A percentile compares a stretch with the other conserved stretches of the same genome.
These are phyloP conservation scores for Progne subis DNA, from an alignment of 2,113 vertebrate genomes.

Conservation along the genomic window DNA sequence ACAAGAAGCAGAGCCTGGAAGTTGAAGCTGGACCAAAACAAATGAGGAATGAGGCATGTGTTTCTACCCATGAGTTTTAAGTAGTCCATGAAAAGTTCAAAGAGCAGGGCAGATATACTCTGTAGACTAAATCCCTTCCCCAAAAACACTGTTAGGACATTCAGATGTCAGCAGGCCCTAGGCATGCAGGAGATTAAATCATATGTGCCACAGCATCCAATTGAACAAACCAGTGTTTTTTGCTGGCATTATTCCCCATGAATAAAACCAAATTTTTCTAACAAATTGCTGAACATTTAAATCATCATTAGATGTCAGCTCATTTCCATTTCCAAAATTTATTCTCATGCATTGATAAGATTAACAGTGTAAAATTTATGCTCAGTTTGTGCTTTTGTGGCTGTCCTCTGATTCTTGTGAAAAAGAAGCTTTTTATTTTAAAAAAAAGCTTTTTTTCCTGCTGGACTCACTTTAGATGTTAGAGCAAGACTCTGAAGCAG, in stretches of 20 bases:
- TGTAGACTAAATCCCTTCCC: background rate
- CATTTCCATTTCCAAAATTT: background rate
- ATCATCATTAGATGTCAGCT: background rate
- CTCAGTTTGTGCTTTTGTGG: background rate
- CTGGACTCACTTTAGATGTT: background rate
- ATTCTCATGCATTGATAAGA: background rate
- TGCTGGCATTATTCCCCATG: background rate
- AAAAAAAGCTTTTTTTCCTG: background rate
- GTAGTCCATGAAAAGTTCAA: background rate
- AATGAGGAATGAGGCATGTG: background rate
- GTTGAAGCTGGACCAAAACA: background rate
- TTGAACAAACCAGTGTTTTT: background rate
- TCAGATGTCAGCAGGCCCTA: background rate
- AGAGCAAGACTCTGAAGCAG: background rate
- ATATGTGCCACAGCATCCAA: background rate
- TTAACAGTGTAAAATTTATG: background rate
- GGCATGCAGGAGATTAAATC: background rate
- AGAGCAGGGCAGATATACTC: background rate
- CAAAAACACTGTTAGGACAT: background rate
- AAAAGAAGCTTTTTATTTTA: background rate
- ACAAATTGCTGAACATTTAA: background rate
- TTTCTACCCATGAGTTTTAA: background rate
- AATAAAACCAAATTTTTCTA: background rate
- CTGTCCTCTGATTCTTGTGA: background rate
- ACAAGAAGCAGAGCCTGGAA: background rate